phyloP scores from a whole-genome alignment of 2,888 invertebrate genomes.

The Abrostola triplasia region DNA sequence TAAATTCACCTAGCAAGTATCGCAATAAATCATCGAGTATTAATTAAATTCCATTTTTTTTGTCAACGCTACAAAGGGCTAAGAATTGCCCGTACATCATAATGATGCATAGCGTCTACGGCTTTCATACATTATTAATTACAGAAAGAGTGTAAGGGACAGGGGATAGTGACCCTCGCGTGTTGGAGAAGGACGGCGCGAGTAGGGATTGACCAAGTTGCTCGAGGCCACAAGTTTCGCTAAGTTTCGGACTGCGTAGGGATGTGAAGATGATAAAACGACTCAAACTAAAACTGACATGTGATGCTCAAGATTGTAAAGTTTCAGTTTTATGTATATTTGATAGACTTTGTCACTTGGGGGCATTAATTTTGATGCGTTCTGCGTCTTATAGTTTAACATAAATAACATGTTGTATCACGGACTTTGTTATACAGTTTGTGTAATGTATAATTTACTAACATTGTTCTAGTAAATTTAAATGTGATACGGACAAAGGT shows the following conservation, averaged over 20 bases:
- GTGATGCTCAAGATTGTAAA: conserved; percentile 26
- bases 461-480: too few species aligned
- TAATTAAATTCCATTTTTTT: conserved; percentile 69
- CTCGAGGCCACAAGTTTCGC: conserved; percentile 55
- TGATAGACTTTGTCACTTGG: conserved; percentile 32
- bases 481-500: too few species aligned
- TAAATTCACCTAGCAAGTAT: conserved; percentile 30
- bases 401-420: conserved; percentile 14
- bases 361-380: conserved; percentile 44
- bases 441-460: too few species aligned
- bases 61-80: conserved; percentile 68
- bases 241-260: conserved; percentile 61
- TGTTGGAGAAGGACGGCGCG: conserved; percentile 51
- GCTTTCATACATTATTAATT: conserved; percentile 85
- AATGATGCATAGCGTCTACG: conserved; percentile 78
- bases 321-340: conserved; percentile 50
- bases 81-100: conserved; percentile 71
- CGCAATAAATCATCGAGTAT: conserved; percentile 44
- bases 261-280: conserved; percentile 58
- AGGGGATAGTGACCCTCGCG: conserved; percentile 28
- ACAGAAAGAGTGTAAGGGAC: conserved; percentile 69
- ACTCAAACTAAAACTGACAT: conserved; percentile 48
- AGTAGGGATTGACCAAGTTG: conserved; percentile 65
- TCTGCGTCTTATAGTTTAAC: conserved; percentile 14
- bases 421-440: too few species aligned